phyloP scores from a whole-genome alignment of 2,113 vertebrate genomes.

The Ageneiosus marmoratus region DNA sequence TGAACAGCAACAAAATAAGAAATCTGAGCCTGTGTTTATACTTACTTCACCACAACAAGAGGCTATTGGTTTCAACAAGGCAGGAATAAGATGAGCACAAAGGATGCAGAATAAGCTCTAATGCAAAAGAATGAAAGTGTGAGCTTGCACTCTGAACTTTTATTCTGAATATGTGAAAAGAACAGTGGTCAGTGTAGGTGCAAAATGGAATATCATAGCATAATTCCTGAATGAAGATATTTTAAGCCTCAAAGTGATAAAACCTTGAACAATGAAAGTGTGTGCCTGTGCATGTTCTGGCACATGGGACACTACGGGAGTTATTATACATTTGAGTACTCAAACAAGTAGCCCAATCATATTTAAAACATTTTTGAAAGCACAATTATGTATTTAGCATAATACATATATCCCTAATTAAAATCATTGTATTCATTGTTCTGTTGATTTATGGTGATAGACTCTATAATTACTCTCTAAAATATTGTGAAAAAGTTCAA shows the following conservation, averaged over 20 bases:
- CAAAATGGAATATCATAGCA: conserved; percentile 55
- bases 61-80: background rate
- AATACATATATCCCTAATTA: too few species aligned
- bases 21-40: background rate
- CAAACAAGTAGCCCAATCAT: background rate
- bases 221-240: conserved; percentile 62
- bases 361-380: conserved; percentile 12
- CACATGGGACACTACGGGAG: background rate
- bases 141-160: background rate
- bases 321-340: conserved; percentile 6
- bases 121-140: conserved; percentile 21
- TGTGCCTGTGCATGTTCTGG: background rate
- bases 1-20: conserved; percentile 3
- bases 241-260: conserved; percentile 56
- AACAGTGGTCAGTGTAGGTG: conserved; percentile 9
- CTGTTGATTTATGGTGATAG: background rate
- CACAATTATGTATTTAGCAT: conserved; percentile 2
- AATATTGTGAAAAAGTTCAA: too few species aligned
- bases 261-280: conserved; percentile 17
- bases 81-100: background rate
- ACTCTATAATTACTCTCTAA: too few species aligned
- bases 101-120: background rate
- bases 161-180: conserved; percentile 10
- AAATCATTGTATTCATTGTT: conserved; percentile 2
- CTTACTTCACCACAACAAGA: background rate